Evolutionary conservation across 2,113 vertebrate genomes (phyloP), one percentile per base, ranked within the genome.

Genomic region (Corydoras maculifer): DNA sequence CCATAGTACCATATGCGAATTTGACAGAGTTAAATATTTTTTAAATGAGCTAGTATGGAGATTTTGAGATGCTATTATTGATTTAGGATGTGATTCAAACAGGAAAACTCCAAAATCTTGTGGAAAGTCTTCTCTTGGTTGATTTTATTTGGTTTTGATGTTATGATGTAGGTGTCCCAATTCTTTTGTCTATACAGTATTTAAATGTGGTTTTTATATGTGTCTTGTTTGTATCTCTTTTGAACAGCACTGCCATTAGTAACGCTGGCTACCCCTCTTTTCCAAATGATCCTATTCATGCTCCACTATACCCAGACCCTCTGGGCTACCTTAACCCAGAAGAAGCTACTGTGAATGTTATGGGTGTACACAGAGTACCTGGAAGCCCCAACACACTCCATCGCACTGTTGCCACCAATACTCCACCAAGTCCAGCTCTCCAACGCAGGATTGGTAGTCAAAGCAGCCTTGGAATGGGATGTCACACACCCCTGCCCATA

Each of bases 401-500:
- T 80, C 90, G 95, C 86, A 98, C 94, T 10, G 94, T 98, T 84
- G 96, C 93, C 77, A 98, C 96, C 69, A 97, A 98, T 80, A 97
- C 95, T 0, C 94, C 96, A 0, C 90, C 94, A 0, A 98, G 96
- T 79, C 95, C 96, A 0, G 88, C 93, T 59, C 92, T 97, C 0
- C 92, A 92, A 65, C 89, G 91, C 77, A 88, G 93, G 77, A 78
- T 93, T 0, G 11, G 88, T 68, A 92, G 90, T 60, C 87, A 93
- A 59, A 84, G 79, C 74, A 90, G 87, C 74, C 88, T 88, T 1
- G 84, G 82, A 0, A 51, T 84, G 59, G 65, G 69, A 62, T 75
- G 84, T 55, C 86, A 82, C 61, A 62, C 71, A 0, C 13, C 80
- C 9, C 9, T n/a, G 9, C 74, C 80, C 0, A 15, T 51, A 7